Evolutionary conservation across 2,888 invertebrate species (phyloP).

Genomic region (Eristalis pertinax): DNA sequence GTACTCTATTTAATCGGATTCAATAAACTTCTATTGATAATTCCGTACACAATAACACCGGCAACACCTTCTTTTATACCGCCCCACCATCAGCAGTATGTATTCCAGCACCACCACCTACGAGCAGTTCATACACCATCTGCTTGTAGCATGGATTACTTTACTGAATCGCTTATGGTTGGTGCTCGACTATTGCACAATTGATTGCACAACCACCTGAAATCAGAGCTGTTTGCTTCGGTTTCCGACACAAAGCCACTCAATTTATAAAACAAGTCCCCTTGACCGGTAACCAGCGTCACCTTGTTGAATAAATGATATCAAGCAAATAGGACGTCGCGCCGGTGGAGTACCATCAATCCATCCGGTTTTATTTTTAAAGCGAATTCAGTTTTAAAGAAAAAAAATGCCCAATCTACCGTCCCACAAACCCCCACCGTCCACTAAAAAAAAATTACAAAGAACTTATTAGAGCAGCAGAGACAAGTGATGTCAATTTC

Average conservation of each 20-base stretch:
- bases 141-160: constrained; percentile 52
- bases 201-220: constrained; percentile 58
- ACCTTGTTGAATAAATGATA: constrained; percentile 40
- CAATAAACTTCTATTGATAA: constrained; percentile 65
- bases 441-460: constrained; percentile 7
- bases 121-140: constrained; percentile 32
- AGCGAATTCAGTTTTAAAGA: constrained; percentile 21
- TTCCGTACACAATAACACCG: constrained; percentile 51
- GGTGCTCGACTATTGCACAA: constrained; percentile 55
- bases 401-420: not conserved
- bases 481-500: constrained; percentile 43
- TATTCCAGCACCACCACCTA: not conserved
- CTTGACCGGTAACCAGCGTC: constrained; percentile 48
- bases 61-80: constrained; percentile 13
- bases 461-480: constrained; percentile 31
- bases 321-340: constrained; percentile 30
- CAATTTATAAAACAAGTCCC: constrained; percentile 56
- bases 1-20: constrained; percentile 44
- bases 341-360: constrained; percentile 34
- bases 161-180: constrained; percentile 58
- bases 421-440: constrained; percentile 6
- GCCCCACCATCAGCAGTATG: not conserved
- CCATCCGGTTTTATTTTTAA: constrained; percentile 14
- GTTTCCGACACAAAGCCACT: constrained; percentile 51
- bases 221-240: constrained; percentile 28